Percentiles rank a stretch among this genome's conserved stretches.
phyloP scores from a whole-genome alignment of 1,140 invertebrate genomes.

The Orchestia grillus region DNA sequence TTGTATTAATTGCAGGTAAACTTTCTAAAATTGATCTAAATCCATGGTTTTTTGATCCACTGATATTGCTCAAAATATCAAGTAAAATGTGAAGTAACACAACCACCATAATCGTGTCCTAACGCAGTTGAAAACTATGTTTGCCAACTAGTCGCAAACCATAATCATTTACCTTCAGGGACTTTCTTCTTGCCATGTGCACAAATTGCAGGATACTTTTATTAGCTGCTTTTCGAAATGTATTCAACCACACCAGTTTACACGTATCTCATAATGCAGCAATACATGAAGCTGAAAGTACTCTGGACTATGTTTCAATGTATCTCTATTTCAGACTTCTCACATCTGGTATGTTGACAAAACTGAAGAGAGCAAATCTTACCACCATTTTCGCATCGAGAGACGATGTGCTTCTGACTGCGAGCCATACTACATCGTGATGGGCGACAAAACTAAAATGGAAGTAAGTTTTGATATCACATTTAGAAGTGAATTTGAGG shows the following conservation, averaged over 20 bases:
- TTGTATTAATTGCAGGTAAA: too few species aligned
- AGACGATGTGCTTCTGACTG: slow-evolving; percentile 23
- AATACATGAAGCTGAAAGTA: not conserved
- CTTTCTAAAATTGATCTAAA: not conserved
- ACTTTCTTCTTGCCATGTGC: too few species aligned
- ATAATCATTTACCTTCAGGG: not conserved
- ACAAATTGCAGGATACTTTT: not conserved
- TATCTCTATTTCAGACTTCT: not conserved
- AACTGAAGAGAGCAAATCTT: not conserved
- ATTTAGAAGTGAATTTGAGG: not conserved
- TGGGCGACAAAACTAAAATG: slow-evolving; percentile 58
- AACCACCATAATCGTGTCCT: not conserved
- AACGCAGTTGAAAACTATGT: not conserved
- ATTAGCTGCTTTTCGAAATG: not conserved
- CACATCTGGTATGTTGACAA: slow-evolving; percentile 27
- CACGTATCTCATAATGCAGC: too few species aligned
- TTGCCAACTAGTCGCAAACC: not conserved
- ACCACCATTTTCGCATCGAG: slow-evolving; percentile 56
- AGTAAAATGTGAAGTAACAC: not conserved
- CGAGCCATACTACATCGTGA: slow-evolving; percentile 40
- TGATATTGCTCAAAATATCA: not conserved
- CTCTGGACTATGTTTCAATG: not conserved
- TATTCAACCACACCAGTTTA: too few species aligned
- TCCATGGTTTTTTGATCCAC: not conserved
- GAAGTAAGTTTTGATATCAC: not conserved